These are phyloP conservation scores for Siphamia tubifer DNA, from an alignment of 2,113 vertebrate species.

Conservation along the genomic window DNA sequence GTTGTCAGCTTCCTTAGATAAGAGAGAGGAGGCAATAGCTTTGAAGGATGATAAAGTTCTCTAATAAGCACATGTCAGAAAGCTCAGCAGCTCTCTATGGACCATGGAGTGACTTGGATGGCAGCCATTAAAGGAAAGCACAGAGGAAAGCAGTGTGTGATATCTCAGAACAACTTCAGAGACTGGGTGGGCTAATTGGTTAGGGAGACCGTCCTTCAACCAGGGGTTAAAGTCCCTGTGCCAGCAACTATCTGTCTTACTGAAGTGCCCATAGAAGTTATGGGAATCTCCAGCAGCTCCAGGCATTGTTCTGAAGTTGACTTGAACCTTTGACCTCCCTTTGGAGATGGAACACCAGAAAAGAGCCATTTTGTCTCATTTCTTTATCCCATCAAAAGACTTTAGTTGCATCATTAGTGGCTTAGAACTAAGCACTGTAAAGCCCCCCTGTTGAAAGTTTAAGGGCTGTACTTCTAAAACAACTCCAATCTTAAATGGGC, in stretches of 20 bases:
- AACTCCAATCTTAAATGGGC: too few relatives aligned
- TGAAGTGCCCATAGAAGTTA: not conserved
- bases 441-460: too few relatives aligned
- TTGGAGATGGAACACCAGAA: not conserved
- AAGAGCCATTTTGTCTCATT: not conserved
- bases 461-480: too few relatives aligned
- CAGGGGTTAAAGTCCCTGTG: not conserved
- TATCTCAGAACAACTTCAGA: not conserved
- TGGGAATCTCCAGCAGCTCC: not conserved
- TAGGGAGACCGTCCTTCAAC: not conserved
- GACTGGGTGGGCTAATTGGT: not conserved
- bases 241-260: not conserved
- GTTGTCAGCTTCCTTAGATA: not conserved
- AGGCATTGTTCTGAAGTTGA: too few relatives aligned
- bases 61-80: not conserved
- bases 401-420: not conserved
- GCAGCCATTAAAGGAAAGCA: not conserved
- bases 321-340: not conserved
- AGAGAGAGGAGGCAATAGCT: not conserved
- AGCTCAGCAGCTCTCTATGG: not conserved
- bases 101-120: too few relatives aligned
- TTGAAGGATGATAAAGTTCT: constrained; percentile 6
- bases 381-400: not conserved
- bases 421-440: too few relatives aligned
- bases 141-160: not conserved